Evolutionary conservation across 2,888 invertebrate species (phyloP).

Genomic region (Folsomia candida): DNA sequence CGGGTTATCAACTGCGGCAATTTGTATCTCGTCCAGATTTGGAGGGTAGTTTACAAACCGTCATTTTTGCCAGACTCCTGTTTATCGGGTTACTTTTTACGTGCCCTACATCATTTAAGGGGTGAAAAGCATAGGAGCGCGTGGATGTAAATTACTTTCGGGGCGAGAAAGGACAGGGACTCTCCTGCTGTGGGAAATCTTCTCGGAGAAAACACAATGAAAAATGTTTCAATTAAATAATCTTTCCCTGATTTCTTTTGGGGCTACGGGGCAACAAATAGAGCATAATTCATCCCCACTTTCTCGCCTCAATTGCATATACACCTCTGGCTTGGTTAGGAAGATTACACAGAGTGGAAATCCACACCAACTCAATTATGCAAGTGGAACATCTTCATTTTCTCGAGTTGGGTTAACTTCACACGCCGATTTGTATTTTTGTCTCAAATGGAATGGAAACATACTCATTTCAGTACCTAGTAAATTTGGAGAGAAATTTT

Average conservation of each 20-base stretch:
- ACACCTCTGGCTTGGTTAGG: not conserved
- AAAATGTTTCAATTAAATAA: conserved; percentile 52
- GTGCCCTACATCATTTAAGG: no score
- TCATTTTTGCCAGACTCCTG: no score
- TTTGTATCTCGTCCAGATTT: no score
- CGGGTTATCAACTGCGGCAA: no score
- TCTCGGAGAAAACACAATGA: conserved; percentile 34
- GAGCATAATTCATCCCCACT: conserved; percentile 9
- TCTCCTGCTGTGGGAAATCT: not conserved
- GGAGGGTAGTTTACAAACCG: no score
- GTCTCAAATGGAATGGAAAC: no score
- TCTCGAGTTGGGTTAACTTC: conserved; percentile 25
- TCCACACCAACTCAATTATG: conserved; percentile 30
- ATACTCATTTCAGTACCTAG: no score
- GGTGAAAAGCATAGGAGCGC: no score
- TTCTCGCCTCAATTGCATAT: not conserved
- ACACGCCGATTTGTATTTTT: conserved; percentile 5
- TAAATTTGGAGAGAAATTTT: no score
- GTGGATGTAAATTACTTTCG: not conserved
- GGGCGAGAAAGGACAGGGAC: not conserved
- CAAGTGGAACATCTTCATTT: conserved; percentile 25
- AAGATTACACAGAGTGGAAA: not conserved
- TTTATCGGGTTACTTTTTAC: no score
- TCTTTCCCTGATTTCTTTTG: conserved; percentile 51
- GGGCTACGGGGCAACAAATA: conserved; percentile 36